A percentile compares a stretch with the other conserved stretches of the same genome.
Conservation (phyloP, 1,140 invertebrate species). For the Amyelois transitella region DNA sequence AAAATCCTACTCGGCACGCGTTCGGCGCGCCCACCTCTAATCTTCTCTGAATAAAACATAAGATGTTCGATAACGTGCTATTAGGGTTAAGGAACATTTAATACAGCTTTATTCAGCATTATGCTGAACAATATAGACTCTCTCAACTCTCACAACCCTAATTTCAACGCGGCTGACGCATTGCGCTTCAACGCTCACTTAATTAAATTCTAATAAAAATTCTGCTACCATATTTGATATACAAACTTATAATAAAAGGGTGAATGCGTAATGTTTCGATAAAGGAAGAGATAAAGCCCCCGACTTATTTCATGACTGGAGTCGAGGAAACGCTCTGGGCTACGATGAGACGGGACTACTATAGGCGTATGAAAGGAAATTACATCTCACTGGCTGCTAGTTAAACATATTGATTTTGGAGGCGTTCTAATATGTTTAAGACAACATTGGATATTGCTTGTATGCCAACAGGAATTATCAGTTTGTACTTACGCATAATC, state of each 20-base stretch:
- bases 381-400: conserved; percentile 28
- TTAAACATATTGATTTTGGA: conserved; percentile 40
- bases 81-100: conserved; percentile 60
- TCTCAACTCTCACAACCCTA: conserved; percentile 33
- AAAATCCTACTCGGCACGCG: conserved; percentile 46
- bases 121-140: conserved; percentile 42
- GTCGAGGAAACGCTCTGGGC: conserved; percentile 20
- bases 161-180: conserved; percentile 41
- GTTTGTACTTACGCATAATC: neutral
- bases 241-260: conserved; percentile 11
- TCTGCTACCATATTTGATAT: neutral
- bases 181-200: conserved; percentile 40
- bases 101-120: conserved; percentile 41
- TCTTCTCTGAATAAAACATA: conserved; percentile 69
- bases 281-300: conserved; percentile 15
- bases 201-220: conserved; percentile 63
- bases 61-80: conserved; percentile 61
- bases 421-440: conserved; percentile 31
- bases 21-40: conserved; percentile 39
- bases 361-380: conserved; percentile 30
- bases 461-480: conserved; percentile 12
- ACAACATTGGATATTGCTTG: conserved; percentile 42
- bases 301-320: conserved; percentile 16
- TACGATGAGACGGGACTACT: conserved; percentile 18
- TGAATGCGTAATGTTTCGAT: conserved; percentile 24